Evolutionary conservation across 2,113 vertebrate species (phyloP).

Genomic region (Marmota monax): DNA sequence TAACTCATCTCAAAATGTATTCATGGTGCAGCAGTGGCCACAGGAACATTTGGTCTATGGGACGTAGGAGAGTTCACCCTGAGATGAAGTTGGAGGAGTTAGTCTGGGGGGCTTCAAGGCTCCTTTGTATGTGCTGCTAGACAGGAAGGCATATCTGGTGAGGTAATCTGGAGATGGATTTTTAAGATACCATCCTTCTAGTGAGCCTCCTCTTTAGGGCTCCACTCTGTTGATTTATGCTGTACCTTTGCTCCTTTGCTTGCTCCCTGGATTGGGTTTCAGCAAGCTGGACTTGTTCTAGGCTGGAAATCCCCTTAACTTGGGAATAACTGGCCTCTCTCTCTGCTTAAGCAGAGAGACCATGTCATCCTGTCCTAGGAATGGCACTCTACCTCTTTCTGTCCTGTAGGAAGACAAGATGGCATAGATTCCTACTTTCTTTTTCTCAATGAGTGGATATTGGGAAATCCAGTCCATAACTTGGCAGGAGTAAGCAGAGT

Average conservation of each 20-base stretch:
- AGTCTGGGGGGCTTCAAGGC: constrained; percentile 63
- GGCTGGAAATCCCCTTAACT: not conserved
- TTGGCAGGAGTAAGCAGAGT: too few relatives aligned
- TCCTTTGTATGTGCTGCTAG: not conserved
- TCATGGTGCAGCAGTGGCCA: constrained; percentile 79
- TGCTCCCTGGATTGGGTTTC: not conserved
- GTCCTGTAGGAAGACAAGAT: not conserved
- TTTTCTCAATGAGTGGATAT: not conserved
- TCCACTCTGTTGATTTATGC: accelerated
- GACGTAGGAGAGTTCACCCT: constrained; percentile 76
- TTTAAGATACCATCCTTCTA: constrained; percentile 78
- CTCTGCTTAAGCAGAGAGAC: not conserved
- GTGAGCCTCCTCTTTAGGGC: accelerated
- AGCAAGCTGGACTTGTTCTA: not conserved
- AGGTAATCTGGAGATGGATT: constrained; percentile 80
- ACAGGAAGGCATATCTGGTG: constrained; percentile 81
- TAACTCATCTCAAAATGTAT: constrained; percentile 69
- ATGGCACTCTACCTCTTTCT: not conserved
- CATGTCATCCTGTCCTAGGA: not conserved
- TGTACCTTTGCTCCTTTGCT: too few relatives aligned
- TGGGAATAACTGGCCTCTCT: not conserved
- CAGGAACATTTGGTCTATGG: constrained; percentile 74
- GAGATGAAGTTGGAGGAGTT: constrained; percentile 78
- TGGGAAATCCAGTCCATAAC: too few relatives aligned
- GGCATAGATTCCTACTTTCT: too few relatives aligned